Base-by-base conservation (phyloP, 2,888 invertebrate genomes). In the Eupelmus urozonus region DNA sequence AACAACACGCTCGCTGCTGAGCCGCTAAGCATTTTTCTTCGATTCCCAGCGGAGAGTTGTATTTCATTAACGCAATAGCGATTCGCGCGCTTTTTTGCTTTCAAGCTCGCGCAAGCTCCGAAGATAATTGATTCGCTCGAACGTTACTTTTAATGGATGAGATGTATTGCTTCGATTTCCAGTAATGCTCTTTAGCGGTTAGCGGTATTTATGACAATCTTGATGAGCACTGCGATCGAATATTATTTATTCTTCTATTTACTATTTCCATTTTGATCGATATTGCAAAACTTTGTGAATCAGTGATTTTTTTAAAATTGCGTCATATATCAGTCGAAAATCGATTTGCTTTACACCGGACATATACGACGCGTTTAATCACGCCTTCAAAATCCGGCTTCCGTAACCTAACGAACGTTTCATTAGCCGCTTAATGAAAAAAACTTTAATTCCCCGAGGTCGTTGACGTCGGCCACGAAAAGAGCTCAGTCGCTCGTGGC, bases 351-450 rank as follows among this genome's bases (percentile, higher is more conserved):
- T 34, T 34, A 5, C 34, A n/a, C n/a, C n/a, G n/a, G 3, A 34
- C 34, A 5, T 34, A 5, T 34, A 3, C 34, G 9, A 9, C 34
- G 34, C 9, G 3, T 3, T 34, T 34, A 34, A 34, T 34, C 9
- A 34, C 34, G 34, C 34, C 9, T 34, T 34, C 34, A 34, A 34
- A 34, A 34, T 34, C 34, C 9, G 9, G 34, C 34, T 34, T 34
- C n/a, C n/a, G n/a, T 34, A 34, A 34, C 20, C 23, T 67, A 53
- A 53, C 34, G 53, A 67, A 67, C 53, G n/a, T 40, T 67, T 53
- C 53, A 67, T 67, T 55, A 55, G 34, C 55, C 62, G 42, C 34
- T 0, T 27, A 11, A 27, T 16, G 59, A 59, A 27, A 20, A 3
- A 23, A 23, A 59, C 7, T 62, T n/a, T 18, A 11, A 42, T 34